Conservation (phyloP, 2,113 vertebrate species). For the Coracopsis vasa region DNA sequence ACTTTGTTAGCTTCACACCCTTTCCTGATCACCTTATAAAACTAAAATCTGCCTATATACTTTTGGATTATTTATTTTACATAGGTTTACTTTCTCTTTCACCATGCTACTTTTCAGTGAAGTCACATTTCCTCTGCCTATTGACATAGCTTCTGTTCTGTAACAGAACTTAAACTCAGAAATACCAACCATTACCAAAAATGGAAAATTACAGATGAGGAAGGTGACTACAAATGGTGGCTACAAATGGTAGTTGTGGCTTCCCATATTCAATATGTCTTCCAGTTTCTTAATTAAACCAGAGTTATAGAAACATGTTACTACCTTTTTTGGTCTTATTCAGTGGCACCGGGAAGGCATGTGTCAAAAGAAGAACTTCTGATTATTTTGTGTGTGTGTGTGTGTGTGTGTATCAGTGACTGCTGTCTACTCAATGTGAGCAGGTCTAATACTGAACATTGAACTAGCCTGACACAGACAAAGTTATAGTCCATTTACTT, state of each 20-base stretch:
- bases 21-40: background rate
- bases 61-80: background rate
- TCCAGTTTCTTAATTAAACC: background rate
- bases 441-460: background rate
- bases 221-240: background rate
- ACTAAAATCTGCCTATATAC: background rate
- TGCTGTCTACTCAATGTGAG: background rate
- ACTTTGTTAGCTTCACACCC: background rate
- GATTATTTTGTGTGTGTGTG: background rate
- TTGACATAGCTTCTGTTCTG: background rate
- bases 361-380: background rate
- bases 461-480: background rate
- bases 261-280: background rate
- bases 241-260: background rate
- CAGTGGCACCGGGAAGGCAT: background rate
- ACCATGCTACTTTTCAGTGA: background rate
- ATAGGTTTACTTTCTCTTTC: background rate
- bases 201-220: background rate
- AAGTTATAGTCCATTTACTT: background rate
- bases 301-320: background rate
- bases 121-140: background rate
- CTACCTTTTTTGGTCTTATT: background rate
- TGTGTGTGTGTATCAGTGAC: background rate
- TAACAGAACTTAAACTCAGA: constrained; percentile 9
- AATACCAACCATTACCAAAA: constrained; percentile 25